phyloP scores from a whole-genome alignment of 2,888 invertebrate species.

The Parnassius orleans region DNA sequence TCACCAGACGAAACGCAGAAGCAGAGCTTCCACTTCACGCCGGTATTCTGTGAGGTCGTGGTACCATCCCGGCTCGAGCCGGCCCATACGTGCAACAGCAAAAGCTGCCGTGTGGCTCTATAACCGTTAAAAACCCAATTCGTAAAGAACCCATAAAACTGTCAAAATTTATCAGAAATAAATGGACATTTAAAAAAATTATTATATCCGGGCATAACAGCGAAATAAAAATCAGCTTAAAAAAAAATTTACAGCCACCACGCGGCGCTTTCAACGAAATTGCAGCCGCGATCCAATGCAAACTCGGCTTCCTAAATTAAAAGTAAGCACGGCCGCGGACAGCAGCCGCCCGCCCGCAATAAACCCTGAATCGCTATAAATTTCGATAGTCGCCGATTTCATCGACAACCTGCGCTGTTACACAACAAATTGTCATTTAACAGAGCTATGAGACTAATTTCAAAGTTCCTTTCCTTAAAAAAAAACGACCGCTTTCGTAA shows the following conservation, averaged over 20 bases:
- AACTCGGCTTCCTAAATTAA: conserved; percentile 60
- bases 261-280: conserved; percentile 21
- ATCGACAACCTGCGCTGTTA: conserved; percentile 28
- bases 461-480: too few species aligned
- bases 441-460: background rate
- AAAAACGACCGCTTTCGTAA: too few species aligned
- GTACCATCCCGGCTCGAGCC: too few species aligned
- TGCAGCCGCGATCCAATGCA: conserved; percentile 35
- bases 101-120: too few species aligned
- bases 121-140: too few species aligned
- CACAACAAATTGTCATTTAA: conserved; percentile 13
- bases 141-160: too few species aligned
- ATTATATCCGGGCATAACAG: conserved; percentile 6
- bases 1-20: too few species aligned
- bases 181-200: conserved; percentile 1
- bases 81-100: too few species aligned
- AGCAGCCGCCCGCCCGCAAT: conserved; percentile 38
- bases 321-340: conserved; percentile 54
- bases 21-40: too few species aligned
- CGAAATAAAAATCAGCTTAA: conserved; percentile 11
- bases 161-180: background rate
- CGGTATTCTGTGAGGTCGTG: too few species aligned
- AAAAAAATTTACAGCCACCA: conserved; percentile 20
- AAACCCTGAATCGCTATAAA: conserved; percentile 45
- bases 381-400: conserved; percentile 45